Evolutionary conservation across 2,888 invertebrate genomes (phyloP), one percentile per base, ranked within the genome.

Genomic region (Tromatobia lineatoria): DNA sequence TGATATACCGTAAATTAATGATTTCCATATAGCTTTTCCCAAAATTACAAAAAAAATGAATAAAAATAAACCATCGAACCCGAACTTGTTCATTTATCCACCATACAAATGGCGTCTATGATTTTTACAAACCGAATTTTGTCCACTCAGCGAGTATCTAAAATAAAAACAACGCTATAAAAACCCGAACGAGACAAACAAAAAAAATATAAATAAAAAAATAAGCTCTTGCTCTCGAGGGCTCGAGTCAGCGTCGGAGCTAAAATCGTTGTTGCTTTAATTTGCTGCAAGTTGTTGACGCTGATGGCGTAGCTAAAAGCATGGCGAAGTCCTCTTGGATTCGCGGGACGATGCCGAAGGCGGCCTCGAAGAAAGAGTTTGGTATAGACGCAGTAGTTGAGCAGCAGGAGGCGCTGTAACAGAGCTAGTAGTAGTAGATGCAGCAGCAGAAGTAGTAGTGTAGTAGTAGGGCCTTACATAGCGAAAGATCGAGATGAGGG

Each of bases 401-500:
- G 57, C 57, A 34, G 38, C n/a, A 18, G n/a, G 18, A 18, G 61
- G 1, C 15, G n/a, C 29, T 15, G 61, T 34, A 29, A 25, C 29
- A 59, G 25, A 11, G 25, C 25, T 23, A 54, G 54, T 18, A 57
- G 20, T 23, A 57, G 54, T 64, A 15, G n/a, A n/a, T n/a, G n/a
- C n/a, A n/a, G n/a, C n/a, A n/a, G n/a, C n/a, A n/a, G n/a, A n/a
- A n/a, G 59, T 34, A 15, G 47, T 25, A 45, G 23, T 18, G 25
- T 52, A 25, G 83, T 57, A 57, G 70, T 64, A 54, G 78, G 34
- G 76, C 78, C 77, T 64, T 59, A 79, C 80, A 77, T 81, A 73
- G 79, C 69, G 75, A 59, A 75, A 83, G 80, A 83, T 78, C 64
- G 79, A 69, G 73, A 74, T 69, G 81, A 77, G 69, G 67, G 74